phyloP scores from a whole-genome alignment of 2,113 vertebrate species.

The Aldabrachelys gigantea region DNA sequence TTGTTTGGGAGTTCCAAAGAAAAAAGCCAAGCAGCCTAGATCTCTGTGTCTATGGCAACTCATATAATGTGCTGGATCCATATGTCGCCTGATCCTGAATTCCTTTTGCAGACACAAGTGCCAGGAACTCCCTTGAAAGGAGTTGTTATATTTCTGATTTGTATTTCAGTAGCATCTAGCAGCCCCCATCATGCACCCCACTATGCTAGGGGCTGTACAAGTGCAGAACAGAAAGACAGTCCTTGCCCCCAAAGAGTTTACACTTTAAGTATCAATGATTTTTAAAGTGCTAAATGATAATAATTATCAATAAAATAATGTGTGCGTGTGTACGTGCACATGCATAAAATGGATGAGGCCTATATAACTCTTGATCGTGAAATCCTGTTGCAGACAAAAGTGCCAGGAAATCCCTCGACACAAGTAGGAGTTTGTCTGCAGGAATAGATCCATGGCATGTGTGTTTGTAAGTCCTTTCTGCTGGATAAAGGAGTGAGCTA shows the following conservation, averaged over 20 bases:
- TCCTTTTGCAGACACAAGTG: rapidly evolving
- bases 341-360: not conserved
- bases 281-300: not conserved
- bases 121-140: not conserved
- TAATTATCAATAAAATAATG: not conserved
- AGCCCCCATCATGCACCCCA: not conserved
- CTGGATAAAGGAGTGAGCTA: not conserved
- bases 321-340: not conserved
- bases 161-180: not conserved
- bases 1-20: conserved; percentile 12
- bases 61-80: not conserved
- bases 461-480: not conserved
- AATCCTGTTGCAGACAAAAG: not conserved
- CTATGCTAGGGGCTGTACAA: not conserved
- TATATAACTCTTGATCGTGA: not conserved
- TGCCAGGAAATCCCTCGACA: not conserved
- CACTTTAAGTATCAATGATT: not conserved
- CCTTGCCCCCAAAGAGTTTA: not conserved
- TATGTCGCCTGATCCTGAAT: not conserved
- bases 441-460: not conserved
- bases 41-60: not conserved
- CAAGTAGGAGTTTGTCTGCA: not conserved
- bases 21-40: not conserved
- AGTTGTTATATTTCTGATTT: not conserved
- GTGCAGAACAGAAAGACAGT: not conserved